Evolutionary conservation across 1,140 invertebrate species (phyloP).

Genomic region (Vanessa atalanta): DNA sequence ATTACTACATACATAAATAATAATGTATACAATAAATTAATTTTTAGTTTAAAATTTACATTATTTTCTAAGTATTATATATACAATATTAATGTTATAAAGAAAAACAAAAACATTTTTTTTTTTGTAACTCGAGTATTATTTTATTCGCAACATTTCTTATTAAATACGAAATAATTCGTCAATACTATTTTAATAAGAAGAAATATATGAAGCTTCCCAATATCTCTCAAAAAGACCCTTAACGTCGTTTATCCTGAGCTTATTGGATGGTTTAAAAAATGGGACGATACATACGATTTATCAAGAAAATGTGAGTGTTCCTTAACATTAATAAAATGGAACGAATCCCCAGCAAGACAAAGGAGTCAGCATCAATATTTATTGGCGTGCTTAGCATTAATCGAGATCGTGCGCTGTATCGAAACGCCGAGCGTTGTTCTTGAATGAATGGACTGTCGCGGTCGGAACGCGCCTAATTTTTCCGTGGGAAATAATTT

Average conservation of each 20-base stretch:
- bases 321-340: conserved; percentile 70
- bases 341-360: conserved; percentile 71
- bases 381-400: conserved; percentile 79
- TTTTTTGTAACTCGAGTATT: too few species aligned
- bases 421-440: conserved; percentile 58
- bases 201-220: neutral
- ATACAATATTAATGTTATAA: too few species aligned
- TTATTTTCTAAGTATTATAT: too few species aligned
- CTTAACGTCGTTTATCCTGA: conserved; percentile 1
- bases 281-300: conserved; percentile 44
- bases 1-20: too few species aligned
- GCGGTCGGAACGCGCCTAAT: conserved; percentile 47
- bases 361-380: conserved; percentile 76
- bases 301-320: conserved; percentile 66
- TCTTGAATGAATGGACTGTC: conserved; percentile 68
- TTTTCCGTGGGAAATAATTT: conserved; percentile 42
- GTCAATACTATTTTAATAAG: conserved; percentile 7
- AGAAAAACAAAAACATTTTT: too few species aligned
- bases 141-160: too few species aligned
- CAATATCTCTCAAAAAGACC: conserved; percentile 3
- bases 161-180: neutral
- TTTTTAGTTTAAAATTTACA: too few species aligned
- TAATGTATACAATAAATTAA: too few species aligned
- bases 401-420: conserved; percentile 75
- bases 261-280: conserved; percentile 25